Base-by-base conservation (phyloP, 2,888 invertebrate species). In the Anaspis maculata region DNA sequence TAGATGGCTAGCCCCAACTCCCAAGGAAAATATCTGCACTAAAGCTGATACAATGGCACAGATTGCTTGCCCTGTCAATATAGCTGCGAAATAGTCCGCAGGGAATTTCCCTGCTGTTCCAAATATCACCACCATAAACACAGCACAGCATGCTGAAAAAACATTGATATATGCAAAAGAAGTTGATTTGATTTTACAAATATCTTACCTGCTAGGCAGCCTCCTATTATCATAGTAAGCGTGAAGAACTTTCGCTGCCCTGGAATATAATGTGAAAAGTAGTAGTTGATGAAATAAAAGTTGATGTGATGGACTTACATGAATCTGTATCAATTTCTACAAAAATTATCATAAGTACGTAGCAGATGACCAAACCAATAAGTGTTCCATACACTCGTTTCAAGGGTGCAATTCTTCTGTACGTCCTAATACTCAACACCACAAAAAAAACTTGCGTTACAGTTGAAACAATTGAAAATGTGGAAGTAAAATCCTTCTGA, bases 31-130 rank as follows among this genome's bases (percentile, higher is more conserved):
- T 13, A 47, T 42, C 30, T 47, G 43, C 2, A 51, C 32, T 3
- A 49, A 13, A 9, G 53, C 38, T 3, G 54, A 37, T 5, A 51
- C 37, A 21, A 52, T 43, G 3, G 50, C 57, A 27, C 55, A 52
- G 2, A 57, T 29, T 3, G 50, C 41, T 25, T 50, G 48, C 2
- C 56, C 57, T 0, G 52, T 47, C 4, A 45, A 26, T 5, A 43
- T 15, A 1, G 51, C 48, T 2, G 42, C 40, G 10, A 49, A 42
- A 37, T 54, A 54, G 13, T 37, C 30, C 3, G 45, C 30, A 2
- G 55, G 53, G 27, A 57, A 56, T 36, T 46, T 49, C 1, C 46
- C 27, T 13, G 49, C 47, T 32, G 56, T 32, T 34, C 53, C 46
- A 36, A 52, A 56, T 2, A 55, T 32, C 11, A 50, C 49, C 4